Conservation (phyloP, 2,888 invertebrate genomes). For the Harpalus rufipes region DNA sequence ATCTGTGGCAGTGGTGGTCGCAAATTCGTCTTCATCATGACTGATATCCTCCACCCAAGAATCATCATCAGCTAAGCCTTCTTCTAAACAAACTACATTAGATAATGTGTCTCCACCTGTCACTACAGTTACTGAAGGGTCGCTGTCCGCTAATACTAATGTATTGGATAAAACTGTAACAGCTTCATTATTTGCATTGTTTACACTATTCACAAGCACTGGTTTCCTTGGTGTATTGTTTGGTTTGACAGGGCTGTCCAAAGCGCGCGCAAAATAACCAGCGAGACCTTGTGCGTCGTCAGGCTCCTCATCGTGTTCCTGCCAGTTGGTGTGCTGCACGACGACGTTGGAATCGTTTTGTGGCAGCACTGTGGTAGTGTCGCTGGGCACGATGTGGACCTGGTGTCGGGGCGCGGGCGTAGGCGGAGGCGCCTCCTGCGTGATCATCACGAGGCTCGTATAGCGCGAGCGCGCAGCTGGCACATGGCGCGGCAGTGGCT, state of each 20-base stretch:
- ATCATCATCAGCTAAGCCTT: conserved; percentile 93
- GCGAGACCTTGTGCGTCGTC: conserved; percentile 70
- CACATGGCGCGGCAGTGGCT: conserved; percentile 64
- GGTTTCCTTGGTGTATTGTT: conserved; percentile 69
- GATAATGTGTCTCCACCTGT: conserved; percentile 85
- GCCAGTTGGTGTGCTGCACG: conserved; percentile 84
- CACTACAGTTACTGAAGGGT: conserved; percentile 81
- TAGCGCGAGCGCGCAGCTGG: conserved; percentile 83
- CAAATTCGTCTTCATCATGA: conserved; percentile 85
- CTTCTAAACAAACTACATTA: conserved; percentile 87
- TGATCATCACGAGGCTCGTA: conserved; percentile 94
- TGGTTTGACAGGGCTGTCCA: conserved; percentile 72
- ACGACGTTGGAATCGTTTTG: conserved; percentile 77
- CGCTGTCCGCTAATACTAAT: conserved; percentile 72
- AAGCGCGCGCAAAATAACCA: conserved; percentile 76
- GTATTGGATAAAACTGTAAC: conserved; percentile 67
- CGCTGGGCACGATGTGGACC: conserved; percentile 87
- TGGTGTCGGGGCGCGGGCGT: conserved; percentile 76
- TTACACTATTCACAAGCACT: conserved; percentile 67
- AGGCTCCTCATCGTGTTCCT: conserved; percentile 76
- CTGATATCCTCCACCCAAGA: conserved; percentile 95
- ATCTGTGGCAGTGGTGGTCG: conserved; percentile 82
- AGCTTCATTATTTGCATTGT: conserved; percentile 67
- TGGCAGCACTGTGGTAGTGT: conserved; percentile 86
- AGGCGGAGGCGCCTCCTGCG: conserved; percentile 82